These are phyloP conservation scores for Rhinolophus sinicus DNA, from an alignment of 2,113 vertebrate genomes.

Conservation along the genomic window DNA sequence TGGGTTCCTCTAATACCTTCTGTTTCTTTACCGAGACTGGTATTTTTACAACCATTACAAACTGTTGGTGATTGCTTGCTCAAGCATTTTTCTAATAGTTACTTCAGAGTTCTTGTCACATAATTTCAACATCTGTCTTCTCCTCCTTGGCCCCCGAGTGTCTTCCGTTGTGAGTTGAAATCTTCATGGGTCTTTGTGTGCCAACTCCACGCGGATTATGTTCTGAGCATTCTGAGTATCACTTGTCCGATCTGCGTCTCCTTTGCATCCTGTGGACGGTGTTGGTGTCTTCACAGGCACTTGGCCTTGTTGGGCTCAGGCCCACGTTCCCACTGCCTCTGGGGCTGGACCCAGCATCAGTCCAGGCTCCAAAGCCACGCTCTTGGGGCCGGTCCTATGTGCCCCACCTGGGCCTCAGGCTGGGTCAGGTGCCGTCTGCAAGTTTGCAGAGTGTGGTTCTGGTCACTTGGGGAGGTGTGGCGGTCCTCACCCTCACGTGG, in stretches of 20 bases:
- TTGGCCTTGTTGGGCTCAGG: background rate
- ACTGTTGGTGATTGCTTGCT: too few relatives aligned
- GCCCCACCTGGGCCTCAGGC: too few relatives aligned
- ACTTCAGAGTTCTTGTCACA: background rate
- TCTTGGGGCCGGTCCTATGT: too few relatives aligned
- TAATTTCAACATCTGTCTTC: background rate
- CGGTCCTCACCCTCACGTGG: too few relatives aligned
- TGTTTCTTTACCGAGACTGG: background rate
- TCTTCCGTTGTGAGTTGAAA: background rate
- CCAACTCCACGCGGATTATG: accelerated
- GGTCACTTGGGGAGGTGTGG: too few relatives aligned
- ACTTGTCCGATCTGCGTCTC: background rate
- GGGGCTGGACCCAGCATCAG: too few relatives aligned
- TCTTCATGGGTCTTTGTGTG: too few relatives aligned
- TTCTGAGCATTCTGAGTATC: background rate
- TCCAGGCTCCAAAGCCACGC: too few relatives aligned
- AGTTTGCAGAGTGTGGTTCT: too few relatives aligned
- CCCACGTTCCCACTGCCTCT: accelerated
- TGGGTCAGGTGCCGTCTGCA: too few relatives aligned
- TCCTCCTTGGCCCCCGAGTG: too few relatives aligned
- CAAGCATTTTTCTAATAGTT: accelerated
- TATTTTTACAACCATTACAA: background rate
- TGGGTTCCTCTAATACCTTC: background rate
- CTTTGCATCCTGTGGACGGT: background rate
- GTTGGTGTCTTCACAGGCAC: background rate